A percentile compares a stretch with the other conserved stretches of the same genome.
These are phyloP conservation scores for Athalia cordata DNA, from an alignment of 2,888 invertebrate genomes.

Conservation along the genomic window DNA sequence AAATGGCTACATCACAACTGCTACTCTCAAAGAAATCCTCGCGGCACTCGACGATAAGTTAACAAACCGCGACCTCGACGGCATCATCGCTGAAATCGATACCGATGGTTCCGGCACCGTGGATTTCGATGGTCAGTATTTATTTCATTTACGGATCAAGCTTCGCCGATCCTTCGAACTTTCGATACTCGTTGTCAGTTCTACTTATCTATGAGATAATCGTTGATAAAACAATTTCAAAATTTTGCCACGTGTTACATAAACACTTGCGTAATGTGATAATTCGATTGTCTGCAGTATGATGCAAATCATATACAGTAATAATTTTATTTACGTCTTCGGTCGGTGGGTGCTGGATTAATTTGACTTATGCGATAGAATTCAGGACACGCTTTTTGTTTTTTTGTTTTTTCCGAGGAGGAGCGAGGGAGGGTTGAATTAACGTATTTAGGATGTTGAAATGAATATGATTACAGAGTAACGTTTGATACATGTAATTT, in stretches of 20 bases:
- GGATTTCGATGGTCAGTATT: constrained; percentile 93
- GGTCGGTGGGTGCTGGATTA: too few species aligned
- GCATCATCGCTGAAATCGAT: constrained; percentile 98
- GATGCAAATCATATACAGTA: too few species aligned
- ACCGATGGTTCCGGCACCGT: constrained; percentile 99
- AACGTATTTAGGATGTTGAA: neutral
- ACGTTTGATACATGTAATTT: constrained; percentile 59
- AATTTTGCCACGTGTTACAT: neutral
- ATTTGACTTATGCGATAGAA: too few species aligned
- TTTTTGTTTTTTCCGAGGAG: too few species aligned
- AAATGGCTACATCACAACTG: constrained; percentile 94
- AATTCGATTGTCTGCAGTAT: neutral
- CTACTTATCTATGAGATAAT: too few species aligned
- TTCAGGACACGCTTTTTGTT: too few species aligned
- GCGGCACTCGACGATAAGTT: constrained; percentile 95
- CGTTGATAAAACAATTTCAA: too few species aligned
- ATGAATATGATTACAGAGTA: constrained; percentile 20
- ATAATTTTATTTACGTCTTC: too few species aligned
- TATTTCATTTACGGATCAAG: neutral
- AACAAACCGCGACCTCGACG: constrained; percentile 93
- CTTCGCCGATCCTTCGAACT: neutral
- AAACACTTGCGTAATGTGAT: neutral
- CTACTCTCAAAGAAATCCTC: constrained; percentile 93
- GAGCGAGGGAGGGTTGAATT: too few species aligned
- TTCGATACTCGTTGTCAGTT: too few species aligned